Evolutionary conservation across 2,113 vertebrate species (phyloP), one percentile per base, ranked within the genome.

Genomic region (Cyanistes caeruleus): DNA sequence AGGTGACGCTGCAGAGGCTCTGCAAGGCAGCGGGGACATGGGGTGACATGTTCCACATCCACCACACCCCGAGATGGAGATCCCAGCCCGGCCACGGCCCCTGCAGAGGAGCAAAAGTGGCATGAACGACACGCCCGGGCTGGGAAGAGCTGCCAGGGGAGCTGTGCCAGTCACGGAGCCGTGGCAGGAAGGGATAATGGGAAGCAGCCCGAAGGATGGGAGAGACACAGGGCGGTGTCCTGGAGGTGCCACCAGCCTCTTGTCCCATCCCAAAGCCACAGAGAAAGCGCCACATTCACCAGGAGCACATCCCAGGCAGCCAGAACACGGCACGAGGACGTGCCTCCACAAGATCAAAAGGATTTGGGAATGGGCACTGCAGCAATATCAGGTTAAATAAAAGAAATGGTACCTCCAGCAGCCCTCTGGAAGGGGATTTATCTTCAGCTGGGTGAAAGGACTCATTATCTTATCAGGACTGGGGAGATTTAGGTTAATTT

Each of bases 401-500:
- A 51, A 39, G 2, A 55, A 56, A 30, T 0, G 0, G 4, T 7
- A 31, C 68, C 31, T 59, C 14, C 43, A 23, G 70, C 56, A 30
- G 72, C 39, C 1, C 4, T 35, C 46, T n/a, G 87, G 70, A 35
- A 27, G 25, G 53, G 63, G 48, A 49, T 31, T 33, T 22, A 6
- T 48, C n/a, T 69, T 48, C 55, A 16, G 25, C 22, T 31, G 79
- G 62, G 63, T 28, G 35, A 55, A 69, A 76, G 17, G 39, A 35
- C 10, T 1, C 7, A 0, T 41, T 28, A 18, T 13, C 53, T 67
- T n/a, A 11, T 9, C 49, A 20, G 68, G 7, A 17, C 0, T 21
- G 60, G 60, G 72, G 27, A 52, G 46, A 11, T 56, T 55, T 16
- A 13, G 55, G 80, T 31, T n/a, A 11, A 44, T 12, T 49, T 28